phyloP scores from a whole-genome alignment of 2,888 invertebrate genomes.

The Hypena proboscidalis region DNA sequence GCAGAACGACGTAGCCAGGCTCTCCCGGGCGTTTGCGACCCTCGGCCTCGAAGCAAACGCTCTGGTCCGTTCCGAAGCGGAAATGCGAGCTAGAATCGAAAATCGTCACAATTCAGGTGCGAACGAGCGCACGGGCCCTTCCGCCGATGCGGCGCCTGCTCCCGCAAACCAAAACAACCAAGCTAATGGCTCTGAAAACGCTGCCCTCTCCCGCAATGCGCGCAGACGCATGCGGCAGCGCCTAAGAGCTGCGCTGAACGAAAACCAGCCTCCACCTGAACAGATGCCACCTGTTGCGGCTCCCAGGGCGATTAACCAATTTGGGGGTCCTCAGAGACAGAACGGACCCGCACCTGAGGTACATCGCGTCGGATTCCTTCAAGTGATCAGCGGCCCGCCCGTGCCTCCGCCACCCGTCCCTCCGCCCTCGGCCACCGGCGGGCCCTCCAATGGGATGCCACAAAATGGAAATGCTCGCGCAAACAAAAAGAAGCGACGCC shows the following conservation, averaged over 20 bases:
- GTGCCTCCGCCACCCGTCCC: conserved; percentile 28
- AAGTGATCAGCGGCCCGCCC: conserved; percentile 25
- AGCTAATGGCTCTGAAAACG: conserved; percentile 23
- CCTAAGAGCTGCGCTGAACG: conserved; percentile 62
- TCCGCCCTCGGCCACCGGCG: conserved; percentile 36
- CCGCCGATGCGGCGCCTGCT: conserved; percentile 27
- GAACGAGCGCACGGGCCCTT: conserved; percentile 24
- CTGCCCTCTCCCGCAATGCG: conserved; percentile 63
- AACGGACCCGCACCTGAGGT: conserved; percentile 39
- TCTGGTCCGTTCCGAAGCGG: conserved; percentile 58
- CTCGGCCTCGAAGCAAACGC: conserved; percentile 67
- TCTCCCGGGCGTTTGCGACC: conserved; percentile 69
- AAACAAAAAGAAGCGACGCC: conserved; percentile 72
- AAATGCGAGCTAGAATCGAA: conserved; percentile 57
- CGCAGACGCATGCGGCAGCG: conserved; percentile 71
- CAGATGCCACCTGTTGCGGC: conserved; percentile 24
- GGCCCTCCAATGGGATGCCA: conserved; percentile 46
- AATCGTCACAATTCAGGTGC: conserved; percentile 31
- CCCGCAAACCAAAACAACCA: conserved; percentile 31
- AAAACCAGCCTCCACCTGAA: conserved; percentile 34
- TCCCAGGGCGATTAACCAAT: conserved; percentile 23
- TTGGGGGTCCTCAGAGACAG: conserved; percentile 28
- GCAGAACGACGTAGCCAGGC: conserved; percentile 66
- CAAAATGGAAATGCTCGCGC: conserved; percentile 53
- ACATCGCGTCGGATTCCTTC: background rate